Conservation (phyloP, 2,888 invertebrate species). For the Phrixothrix hirtus region DNA sequence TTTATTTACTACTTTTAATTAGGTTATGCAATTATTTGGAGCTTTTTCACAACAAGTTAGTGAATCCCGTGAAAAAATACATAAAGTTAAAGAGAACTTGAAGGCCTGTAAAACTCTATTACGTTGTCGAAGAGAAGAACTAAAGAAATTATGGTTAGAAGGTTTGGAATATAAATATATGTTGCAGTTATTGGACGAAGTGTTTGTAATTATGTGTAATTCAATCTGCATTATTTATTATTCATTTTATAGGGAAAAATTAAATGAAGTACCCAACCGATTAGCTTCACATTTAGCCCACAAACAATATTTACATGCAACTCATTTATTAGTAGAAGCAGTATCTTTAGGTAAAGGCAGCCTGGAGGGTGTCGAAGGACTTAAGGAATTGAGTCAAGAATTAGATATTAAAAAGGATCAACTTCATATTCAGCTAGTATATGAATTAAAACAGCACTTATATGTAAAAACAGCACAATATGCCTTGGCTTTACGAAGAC, state of each 20-base stretch:
- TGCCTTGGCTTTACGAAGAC: conserved; percentile 60
- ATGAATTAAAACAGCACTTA: conserved; percentile 73
- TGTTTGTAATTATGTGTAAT: conserved; percentile 61
- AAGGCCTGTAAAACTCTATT: conserved; percentile 82
- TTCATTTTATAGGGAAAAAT: conserved; percentile 64
- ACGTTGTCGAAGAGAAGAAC: conserved; percentile 88
- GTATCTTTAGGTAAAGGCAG: conserved; percentile 69
- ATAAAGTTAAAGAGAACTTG: conserved; percentile 78
- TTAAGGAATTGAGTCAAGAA: conserved; percentile 78
- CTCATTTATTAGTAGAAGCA: conserved; percentile 77
- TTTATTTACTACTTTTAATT: too few species aligned
- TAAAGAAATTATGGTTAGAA: conserved; percentile 92
- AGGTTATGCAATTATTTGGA: conserved; percentile 71
- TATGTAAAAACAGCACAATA: conserved; percentile 60
- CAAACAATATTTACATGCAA: conserved; percentile 84
- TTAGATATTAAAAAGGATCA: conserved; percentile 70
- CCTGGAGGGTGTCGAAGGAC: conserved; percentile 80
- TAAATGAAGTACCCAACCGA: conserved; percentile 73
- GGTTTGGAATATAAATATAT: conserved; percentile 95
- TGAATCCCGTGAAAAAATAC: conserved; percentile 74
- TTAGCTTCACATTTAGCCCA: conserved; percentile 67
- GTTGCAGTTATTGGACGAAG: conserved; percentile 84
- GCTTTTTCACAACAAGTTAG: conserved; percentile 76
- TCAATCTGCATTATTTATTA: neutral
- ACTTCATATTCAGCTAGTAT: conserved; percentile 63